These are phyloP conservation scores for Pangasius krempfi DNA, from an alignment of 2,797 vertebrate genomes.

Conservation along the genomic window DNA sequence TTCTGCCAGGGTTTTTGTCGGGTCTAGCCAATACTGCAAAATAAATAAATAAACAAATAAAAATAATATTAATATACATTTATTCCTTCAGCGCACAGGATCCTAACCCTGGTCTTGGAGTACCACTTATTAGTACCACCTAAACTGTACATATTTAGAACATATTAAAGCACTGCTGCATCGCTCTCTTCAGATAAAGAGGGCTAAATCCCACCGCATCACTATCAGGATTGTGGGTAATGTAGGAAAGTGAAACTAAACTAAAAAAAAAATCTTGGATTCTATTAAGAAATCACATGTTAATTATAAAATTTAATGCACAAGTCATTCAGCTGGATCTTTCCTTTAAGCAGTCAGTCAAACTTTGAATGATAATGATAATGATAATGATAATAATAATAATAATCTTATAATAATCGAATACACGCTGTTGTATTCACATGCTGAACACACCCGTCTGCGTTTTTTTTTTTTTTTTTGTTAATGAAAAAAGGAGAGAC, in stretches of 20 bases:
- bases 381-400: background rate
- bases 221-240: background rate
- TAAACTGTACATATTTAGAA: background rate
- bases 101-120: background rate
- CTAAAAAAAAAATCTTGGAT: background rate
- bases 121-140: no score
- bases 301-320: background rate
- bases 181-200: background rate
- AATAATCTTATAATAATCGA: background rate
- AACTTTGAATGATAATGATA: background rate
- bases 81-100: background rate
- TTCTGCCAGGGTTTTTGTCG: constrained; percentile 83
- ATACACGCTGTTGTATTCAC: background rate
- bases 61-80: background rate
- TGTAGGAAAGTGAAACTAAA: background rate
- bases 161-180: background rate
- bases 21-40: constrained; percentile 86
- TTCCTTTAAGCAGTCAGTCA: background rate
- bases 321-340: background rate
- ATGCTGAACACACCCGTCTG: background rate
- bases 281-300: background rate
- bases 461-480: background rate
- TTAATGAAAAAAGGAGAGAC: background rate
- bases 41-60: background rate
- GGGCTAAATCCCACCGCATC: background rate